Base-by-base conservation (phyloP, 2,888 invertebrate genomes). In the Abrostola tripartita region DNA sequence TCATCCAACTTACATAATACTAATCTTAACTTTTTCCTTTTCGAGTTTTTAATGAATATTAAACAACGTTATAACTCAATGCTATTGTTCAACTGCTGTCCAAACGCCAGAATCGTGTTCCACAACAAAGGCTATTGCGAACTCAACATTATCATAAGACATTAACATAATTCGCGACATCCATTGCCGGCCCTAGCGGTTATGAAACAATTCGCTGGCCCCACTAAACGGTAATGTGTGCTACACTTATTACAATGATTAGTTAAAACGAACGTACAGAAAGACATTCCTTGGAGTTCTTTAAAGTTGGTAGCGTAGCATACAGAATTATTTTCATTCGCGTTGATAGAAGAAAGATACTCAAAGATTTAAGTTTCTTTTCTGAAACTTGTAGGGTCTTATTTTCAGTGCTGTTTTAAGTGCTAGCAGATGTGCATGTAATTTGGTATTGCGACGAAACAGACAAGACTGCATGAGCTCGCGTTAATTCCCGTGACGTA, bases 131-230 rank as follows among this genome's bases (percentile, higher is more conserved):
- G 78, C 73, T 79, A 81, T 83, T 77, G 75, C 67, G 76, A 79
- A 81, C 78, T 79, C 84, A 79, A 81, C 88, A 90, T 90, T 90
- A 90, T 87, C 88, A 90, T 88, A 90, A 88, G 83, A 86, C 88
- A 85, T 88, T 86, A 87, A 81, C 87, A 86, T 89, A 88, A 90
- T 86, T 86, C 82, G 81, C 80, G 80, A 84, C 87, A 88, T 87
- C 86, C 82, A 87, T 86, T 86, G 74, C 77, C 62, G 67, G 61
- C 73, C 24, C 14, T 68, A 71, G 82, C 68, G 81, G 81, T 81
- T 83, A 81, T 71, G 66, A 76, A 78, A 78, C 83, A 81, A 83
- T 88, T 86, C 81, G 83, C 85, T 83, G 72, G 81, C 78, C 82
- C 77, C 74, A 79, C 78, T 55, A 60, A 61, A 57, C 61, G 68